Evolutionary conservation across 1,140 invertebrate genomes (phyloP), one percentile per base, ranked within the genome.

Genomic region (Tetraneura akinire): DNA sequence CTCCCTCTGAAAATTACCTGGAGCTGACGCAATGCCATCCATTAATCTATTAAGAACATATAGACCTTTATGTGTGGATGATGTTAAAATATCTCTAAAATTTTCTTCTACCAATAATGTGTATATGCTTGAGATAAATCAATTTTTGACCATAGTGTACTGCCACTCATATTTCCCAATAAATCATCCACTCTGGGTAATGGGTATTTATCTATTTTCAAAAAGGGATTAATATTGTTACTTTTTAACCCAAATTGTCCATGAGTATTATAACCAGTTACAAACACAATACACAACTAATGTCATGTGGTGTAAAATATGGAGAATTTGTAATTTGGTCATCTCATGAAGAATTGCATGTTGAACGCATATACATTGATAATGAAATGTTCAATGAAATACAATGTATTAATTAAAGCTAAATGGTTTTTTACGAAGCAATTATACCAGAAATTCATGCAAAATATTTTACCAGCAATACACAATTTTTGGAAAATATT

Each of bases 1-100:
- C 70, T 83, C 83, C 51, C 82, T 80, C 81, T 86, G 84, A 81
- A 82, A 86, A 18, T 81, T 51, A 9, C 29, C 81, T 47, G 84
- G 84, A 29, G 82, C 84, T 13, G 81, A 62, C 64, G 83, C 82
- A 4, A 84, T 82, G 16, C 84, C 84, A 81, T 84, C 84, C 78
- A 83, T 82, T 21, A 85, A 64, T 47, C 85, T 68, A 73, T 85
- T 85, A 21, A 83, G 82, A 80, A 78, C 82, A 82, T 82, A 84
- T 29, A 82, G 82, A 0, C 85, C 85, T 60, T 82, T 81, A 74
- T 83, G 84, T 23, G 84, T 85, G 62, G 82, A 84, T 18, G 85
- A 80, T 3, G 85, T 83, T 66, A 83, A 81, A 53, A 86, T 81
- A 62, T 81, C 53, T 45, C 82, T 80, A 71, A 82, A 84, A 60